Evolutionary conservation across 2,797 vertebrate genomes (phyloP), one percentile per base, ranked within the genome.

Genomic region (Melanotaenia parkinsoni): DNA sequence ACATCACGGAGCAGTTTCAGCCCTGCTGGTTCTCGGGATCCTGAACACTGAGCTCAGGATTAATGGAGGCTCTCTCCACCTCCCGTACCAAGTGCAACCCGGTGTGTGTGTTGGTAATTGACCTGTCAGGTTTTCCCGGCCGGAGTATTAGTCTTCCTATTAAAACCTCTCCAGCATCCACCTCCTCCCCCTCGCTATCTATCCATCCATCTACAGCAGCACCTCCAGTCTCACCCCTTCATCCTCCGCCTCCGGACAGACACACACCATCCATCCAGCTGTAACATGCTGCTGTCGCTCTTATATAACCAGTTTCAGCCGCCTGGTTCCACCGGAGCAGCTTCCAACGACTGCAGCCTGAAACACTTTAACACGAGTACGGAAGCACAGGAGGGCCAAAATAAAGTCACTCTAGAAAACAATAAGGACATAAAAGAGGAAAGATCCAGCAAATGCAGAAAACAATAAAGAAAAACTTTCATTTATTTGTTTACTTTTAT

Each of bases 121-220:
- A 85, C 88, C 89, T 93, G 92, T 92, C 93, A 92, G 74, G 45
- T 91, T 89, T 71, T 28, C 70, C 43, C 51, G 5, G 74, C 56
- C 4, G 11, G 58, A 70, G 74, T 86, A 93, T 93, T 92, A 81
- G 87, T 93, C 92, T 93, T 93, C 67, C 92, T 90, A 92, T 93
- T 91, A 90, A 91, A 83, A 53, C 82, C 40, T 54, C 79, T 81
- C 58, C 30, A 32, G 5, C 30, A 32, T 32, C 30, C 74, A 13
- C 63, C 77, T 66, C 18, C 45, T 61, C 77, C 69, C 14, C 45
- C 58, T 32, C 47, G 45, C 33, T n/a, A 37, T 72, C 28, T 47
- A 40, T 51, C 67, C 72, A 83, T 81, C 70, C 63, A 72, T 61
- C 63, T 24, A 14, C 58, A 22, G 58, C 30, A 59, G 54, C 13